Percentiles rank a stretch among this genome's conserved stretches.
Evolutionary conservation across 2,797 vertebrate species (phyloP).

Genomic region (Sebastes trivittatus): DNA sequence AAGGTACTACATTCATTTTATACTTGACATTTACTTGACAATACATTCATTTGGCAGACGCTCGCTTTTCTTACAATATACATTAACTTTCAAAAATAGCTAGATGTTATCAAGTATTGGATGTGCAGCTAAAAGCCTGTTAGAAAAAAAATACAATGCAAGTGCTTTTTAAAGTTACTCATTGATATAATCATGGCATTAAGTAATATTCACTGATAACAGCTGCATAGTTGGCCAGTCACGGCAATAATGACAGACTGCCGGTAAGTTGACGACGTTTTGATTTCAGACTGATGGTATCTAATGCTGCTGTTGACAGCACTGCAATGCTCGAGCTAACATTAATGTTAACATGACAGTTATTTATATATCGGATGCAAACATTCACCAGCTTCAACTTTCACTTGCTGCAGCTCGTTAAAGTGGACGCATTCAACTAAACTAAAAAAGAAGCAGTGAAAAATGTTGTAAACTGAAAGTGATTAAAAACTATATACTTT

Average conservation of each 20-base stretch:
- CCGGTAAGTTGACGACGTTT: background rate
- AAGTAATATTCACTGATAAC: background rate
- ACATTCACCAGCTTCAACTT: background rate
- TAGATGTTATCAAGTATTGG: background rate
- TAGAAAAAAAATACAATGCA: no score
- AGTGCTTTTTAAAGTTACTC: background rate
- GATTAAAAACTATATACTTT: no score
- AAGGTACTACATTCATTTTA: background rate
- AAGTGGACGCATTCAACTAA: background rate
- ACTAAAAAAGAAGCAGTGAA: no score
- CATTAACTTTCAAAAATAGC: background rate
- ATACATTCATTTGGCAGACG: background rate
- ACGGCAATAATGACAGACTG: background rate
- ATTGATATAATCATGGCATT: background rate
- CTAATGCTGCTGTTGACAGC: background rate
- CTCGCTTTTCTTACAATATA: background rate
- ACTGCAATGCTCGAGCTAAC: background rate
- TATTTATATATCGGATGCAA: background rate
- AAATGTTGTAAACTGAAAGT: no score
- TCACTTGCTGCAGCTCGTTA: background rate
- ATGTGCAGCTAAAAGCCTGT: background rate
- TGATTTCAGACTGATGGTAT: background rate
- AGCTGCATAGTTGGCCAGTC: background rate
- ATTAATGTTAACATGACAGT: background rate
- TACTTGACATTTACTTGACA: background rate